Conservation (phyloP, 2,888 invertebrate genomes). For the Diadegma fenestrale region DNA sequence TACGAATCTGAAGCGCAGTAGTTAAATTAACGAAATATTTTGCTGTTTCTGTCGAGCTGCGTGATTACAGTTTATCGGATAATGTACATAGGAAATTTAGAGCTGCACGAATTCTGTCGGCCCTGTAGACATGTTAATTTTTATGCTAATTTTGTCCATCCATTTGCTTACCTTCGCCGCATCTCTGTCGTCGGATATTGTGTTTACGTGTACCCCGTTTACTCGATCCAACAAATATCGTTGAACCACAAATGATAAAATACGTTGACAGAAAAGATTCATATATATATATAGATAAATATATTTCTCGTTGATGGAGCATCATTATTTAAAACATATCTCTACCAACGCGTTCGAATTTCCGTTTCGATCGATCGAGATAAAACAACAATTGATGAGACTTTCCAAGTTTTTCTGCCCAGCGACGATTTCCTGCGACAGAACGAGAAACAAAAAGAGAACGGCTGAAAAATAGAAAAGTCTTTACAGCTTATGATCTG, state of each 20-base stretch:
- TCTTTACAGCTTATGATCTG: not conserved
- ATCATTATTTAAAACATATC: slow-evolving; percentile 19
- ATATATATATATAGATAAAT: not conserved
- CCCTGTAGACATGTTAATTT: not conserved
- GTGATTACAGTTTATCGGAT: not conserved
- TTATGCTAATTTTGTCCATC: not conserved
- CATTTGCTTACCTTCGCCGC: not conserved
- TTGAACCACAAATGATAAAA: not conserved
- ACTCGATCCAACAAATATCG: slow-evolving; percentile 4
- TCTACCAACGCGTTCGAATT: not conserved
- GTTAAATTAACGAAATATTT: slow-evolving; percentile 23
- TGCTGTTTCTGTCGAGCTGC: not conserved
- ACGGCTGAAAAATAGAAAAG: not conserved
- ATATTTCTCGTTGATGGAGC: slow-evolving; percentile 12
- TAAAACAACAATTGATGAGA: slow-evolving; percentile 12
- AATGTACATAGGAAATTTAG: slow-evolving; percentile 5
- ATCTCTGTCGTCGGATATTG: not conserved
- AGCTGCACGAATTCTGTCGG: not conserved
- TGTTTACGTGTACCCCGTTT: not conserved
- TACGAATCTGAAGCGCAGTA: slow-evolving; percentile 3
- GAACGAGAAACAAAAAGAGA: slow-evolving; percentile 5
- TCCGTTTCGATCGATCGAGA: slow-evolving; percentile 2
- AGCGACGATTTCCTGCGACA: slow-evolving; percentile 21
- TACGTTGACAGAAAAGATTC: not conserved
- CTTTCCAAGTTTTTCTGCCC: slow-evolving; percentile 24